A percentile compares a stretch with the other conserved stretches of the same genome.
Evolutionary conservation across 2,888 invertebrate genomes (phyloP).

Genomic region (Watsonalla cultraria): DNA sequence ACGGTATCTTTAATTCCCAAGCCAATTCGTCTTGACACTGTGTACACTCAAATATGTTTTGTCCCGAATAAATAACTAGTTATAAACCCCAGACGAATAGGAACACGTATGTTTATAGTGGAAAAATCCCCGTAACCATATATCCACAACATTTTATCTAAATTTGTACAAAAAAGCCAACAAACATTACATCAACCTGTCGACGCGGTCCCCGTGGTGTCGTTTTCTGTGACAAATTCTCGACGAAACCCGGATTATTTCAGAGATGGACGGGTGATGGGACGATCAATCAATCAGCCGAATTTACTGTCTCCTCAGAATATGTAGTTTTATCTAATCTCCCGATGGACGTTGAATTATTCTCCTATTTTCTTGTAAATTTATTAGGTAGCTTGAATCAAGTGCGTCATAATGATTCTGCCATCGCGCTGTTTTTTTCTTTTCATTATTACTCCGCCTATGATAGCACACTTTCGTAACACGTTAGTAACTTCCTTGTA

Average conservation of each 20-base stretch:
- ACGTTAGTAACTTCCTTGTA: too few relatives aligned
- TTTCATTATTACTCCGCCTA: too few relatives aligned
- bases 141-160: constrained; percentile 7
- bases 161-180: constrained; percentile 15
- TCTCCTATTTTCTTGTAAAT: neutral
- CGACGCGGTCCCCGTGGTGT: constrained; percentile 39
- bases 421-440: too few relatives aligned
- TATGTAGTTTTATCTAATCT: constrained; percentile 33
- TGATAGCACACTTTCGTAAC: too few relatives aligned
- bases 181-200: constrained; percentile 19
- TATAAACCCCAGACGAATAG: too few relatives aligned
- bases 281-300: constrained; percentile 52
- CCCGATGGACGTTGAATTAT: constrained; percentile 4
- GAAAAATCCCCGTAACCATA: neutral
- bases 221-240: constrained; percentile 52
- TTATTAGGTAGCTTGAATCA: neutral
- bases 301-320: constrained; percentile 32
- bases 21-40: too few relatives aligned
- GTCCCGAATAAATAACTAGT: too few relatives aligned
- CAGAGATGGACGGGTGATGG: constrained; percentile 10
- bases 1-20: too few relatives aligned
- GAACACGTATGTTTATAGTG: neutral
- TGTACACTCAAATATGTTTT: too few relatives aligned
- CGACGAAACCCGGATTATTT: constrained; percentile 48
- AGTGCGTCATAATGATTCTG: too few relatives aligned